Base-by-base conservation (phyloP, 2,888 invertebrate species). In the Dolichomitus sp. region DNA sequence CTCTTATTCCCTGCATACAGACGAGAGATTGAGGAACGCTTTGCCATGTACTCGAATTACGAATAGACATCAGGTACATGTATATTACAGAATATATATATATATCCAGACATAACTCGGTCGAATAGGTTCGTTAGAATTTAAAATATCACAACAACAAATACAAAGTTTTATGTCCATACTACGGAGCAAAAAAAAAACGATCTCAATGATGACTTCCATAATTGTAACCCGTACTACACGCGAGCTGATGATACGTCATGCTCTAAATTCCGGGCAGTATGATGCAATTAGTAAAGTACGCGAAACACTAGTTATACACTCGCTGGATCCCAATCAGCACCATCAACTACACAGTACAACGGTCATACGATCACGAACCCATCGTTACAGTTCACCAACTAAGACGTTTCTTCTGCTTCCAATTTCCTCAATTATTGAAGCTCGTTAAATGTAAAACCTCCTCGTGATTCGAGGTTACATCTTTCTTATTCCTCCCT, bases 271-370 rank as follows among this genome's bases (percentile, higher is more conserved):
- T 66, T 86, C 81, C 77, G 50, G 2, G 57, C 68, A 74, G 63
- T 48, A 73, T 83, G 70, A 87, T 78, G 85, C 87, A 89, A 90
- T 90, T 89, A 89, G 87, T 84, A 80, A 87, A 88, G 87, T 88
- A 84, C 81, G 76, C 65, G 80, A 68, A 86, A 87, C 83, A 77
- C 87, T 86, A 85, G 80, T 87, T 88, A 83, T 72, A 63, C 79
- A 79, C 73, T 77, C 75, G 80, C 33, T 45, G 48, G 70, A 69
- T 81, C 68, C 57, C 61, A 59, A 68, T 50, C 54, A 65, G 45
- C 9, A 30, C 52, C 6, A 19, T 3, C 19, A 4, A 5, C 17
- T 48, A 37, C 11, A 48, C 45, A 48, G 30, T 40, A 33, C 5
- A 45, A n/a, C 11, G 23, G n/a, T 45, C 30, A 40, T 12, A 19